These are phyloP conservation scores for Pristis pectinata DNA, from an alignment of 2,797 vertebrate genomes.

Conservation along the genomic window DNA sequence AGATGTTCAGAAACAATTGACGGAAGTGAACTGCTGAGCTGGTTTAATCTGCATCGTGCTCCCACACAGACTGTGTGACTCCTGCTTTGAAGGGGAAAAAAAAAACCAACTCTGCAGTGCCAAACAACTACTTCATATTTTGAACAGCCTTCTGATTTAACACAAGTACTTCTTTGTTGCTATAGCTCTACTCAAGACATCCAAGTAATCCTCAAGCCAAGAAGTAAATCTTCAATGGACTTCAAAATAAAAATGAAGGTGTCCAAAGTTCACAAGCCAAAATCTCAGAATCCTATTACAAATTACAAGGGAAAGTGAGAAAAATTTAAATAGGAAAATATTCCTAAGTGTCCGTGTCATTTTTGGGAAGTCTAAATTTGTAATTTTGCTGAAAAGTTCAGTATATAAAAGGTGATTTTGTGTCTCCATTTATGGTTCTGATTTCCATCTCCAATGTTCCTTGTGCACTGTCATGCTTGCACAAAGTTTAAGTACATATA, in stretches of 20 bases:
- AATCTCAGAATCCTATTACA: neutral
- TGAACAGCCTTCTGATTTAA: neutral
- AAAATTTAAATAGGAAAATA: neutral
- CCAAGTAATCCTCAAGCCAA: neutral
- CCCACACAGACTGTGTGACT: constrained; percentile 33
- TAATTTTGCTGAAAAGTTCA: neutral
- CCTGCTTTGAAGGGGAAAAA: neutral
- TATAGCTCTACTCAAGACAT: neutral
- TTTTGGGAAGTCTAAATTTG: neutral
- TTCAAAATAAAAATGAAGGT: neutral
- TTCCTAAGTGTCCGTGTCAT: neutral
- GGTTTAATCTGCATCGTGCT: constrained; percentile 15
- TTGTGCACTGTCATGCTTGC: neutral
- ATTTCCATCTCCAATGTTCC: neutral
- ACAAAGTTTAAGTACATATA: no score
- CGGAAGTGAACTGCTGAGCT: constrained; percentile 35
- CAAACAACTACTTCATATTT: constrained; percentile 19
- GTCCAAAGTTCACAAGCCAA: neutral
- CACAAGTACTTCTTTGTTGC: constrained; percentile 21
- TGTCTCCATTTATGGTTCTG: neutral
- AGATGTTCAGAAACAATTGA: constrained; percentile 36
- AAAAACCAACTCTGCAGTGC: neutral
- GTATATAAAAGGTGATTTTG: neutral
- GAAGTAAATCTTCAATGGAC: neutral
- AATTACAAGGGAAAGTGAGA: neutral